Evolutionary conservation across 2,888 invertebrate genomes (phyloP), one percentile per base, ranked within the genome.

Genomic region (Nomada fucata): DNA sequence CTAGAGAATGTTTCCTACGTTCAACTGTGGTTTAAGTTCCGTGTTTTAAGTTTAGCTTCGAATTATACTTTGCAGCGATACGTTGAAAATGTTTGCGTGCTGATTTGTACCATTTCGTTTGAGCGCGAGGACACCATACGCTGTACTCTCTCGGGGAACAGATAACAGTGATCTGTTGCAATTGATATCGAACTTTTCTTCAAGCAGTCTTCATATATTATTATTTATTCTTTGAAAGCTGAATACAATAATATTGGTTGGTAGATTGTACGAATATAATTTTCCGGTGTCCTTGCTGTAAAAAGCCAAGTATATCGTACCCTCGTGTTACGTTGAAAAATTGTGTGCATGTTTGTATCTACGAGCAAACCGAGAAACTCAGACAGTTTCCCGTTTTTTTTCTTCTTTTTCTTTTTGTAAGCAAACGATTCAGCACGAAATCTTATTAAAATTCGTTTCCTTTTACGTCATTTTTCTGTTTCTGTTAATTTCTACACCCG

Each of bases 391-490:
- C 53, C 23, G 9, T 42, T 65, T 57, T 57, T 23, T 64, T 42
- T 60, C n/a, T 47, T 59, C 59, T 29, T 61, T 47, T 15, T 68
- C 23, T 65, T 53, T 78, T 77, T 86, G 76, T 81, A 83, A 83
- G 61, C 60, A 72, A 67, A 68, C 88, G 84, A 87, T 88, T 84
- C 74, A 89, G 90, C 91, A 91, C 89, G 91, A 87, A 85, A 88
- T 89, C 80, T 86, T 83, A 90, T 90, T 89, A 90, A 91, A 90
- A 86, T 88, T 91, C 76, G 81, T 89, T 89, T 75, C 60, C 60
- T 47, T 60, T 52, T 61, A 68, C 60, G 60, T 61, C 23, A 78
- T 74, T 70, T 67, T 75, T 74, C 74, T 82, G 76, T 85, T 82
- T 72, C 67, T 63, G 23, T 82, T 68, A 44, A 82, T 77, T 82